Evolutionary conservation across 2,113 vertebrate species (phyloP).

Genomic region (Sapajus apella): DNA sequence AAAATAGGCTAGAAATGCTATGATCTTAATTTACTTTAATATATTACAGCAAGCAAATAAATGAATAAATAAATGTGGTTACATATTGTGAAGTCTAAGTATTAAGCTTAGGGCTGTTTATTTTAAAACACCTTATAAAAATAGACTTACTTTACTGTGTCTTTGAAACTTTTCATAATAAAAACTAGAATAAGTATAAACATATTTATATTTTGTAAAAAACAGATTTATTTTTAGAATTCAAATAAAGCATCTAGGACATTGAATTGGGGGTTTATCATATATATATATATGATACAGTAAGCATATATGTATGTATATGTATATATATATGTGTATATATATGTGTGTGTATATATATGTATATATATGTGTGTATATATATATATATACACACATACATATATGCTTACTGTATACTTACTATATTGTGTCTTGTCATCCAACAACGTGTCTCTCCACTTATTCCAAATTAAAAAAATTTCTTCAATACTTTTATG

Average conservation of each 20-base stretch:
- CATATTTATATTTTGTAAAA: neutral
- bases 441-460: neutral
- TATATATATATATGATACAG: too few species aligned
- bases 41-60: neutral
- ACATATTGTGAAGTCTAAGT: neutral
- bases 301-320: too few species aligned
- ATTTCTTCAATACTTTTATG: neutral
- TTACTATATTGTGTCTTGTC: neutral
- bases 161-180: neutral
- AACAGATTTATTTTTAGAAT: neutral
- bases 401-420: too few species aligned
- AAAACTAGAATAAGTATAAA: neutral
- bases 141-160: neutral
- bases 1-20: neutral
- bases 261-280: neutral
- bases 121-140: neutral
- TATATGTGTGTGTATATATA: too few species aligned
- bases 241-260: neutral
- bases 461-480: neutral
- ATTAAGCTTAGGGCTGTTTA: neutral
- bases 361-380: too few species aligned
- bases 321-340: too few species aligned
- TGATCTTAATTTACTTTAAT: neutral
- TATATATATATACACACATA: too few species aligned
- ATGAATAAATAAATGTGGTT: neutral